Percentiles rank a stretch among this genome's conserved stretches.
Evolutionary conservation across 2,888 invertebrate species (phyloP).

Genomic region (Neria commutata): DNA sequence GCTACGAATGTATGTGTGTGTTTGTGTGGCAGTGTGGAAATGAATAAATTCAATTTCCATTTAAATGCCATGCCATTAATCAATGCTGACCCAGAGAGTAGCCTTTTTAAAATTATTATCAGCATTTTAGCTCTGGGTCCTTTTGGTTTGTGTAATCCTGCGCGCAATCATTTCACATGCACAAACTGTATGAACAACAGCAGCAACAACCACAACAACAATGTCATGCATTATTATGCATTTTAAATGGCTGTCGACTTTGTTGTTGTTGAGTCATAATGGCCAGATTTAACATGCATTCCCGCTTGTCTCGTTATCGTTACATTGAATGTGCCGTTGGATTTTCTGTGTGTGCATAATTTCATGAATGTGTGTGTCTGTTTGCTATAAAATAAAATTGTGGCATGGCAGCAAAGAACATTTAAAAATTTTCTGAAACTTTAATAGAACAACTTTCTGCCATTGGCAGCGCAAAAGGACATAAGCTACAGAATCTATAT

Average conservation of each 20-base stretch:
- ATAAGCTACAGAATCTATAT: too few relatives aligned
- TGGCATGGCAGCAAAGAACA: too few relatives aligned
- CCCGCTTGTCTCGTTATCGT: not conserved
- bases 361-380: too few relatives aligned
- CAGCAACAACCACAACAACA: too few relatives aligned
- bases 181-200: not conserved
- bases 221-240: not conserved
- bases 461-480: too few relatives aligned
- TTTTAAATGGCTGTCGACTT: not conserved
- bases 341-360: too few relatives aligned
- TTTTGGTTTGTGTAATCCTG: not conserved
- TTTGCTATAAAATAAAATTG: too few relatives aligned
- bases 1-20: too few relatives aligned
- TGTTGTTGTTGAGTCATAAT: not conserved
- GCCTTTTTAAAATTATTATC: not conserved
- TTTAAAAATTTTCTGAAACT: too few relatives aligned
- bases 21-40: too few relatives aligned
- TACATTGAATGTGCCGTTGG: too few relatives aligned
- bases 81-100: not conserved
- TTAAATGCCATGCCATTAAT: not conserved
- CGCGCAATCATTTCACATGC: not conserved
- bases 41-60: constrained; percentile 1
- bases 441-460: too few relatives aligned
- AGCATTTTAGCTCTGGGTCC: not conserved
- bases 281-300: not conserved